phyloP scores from a whole-genome alignment of 2,888 invertebrate genomes.

The Drosophila paucipuncta region DNA sequence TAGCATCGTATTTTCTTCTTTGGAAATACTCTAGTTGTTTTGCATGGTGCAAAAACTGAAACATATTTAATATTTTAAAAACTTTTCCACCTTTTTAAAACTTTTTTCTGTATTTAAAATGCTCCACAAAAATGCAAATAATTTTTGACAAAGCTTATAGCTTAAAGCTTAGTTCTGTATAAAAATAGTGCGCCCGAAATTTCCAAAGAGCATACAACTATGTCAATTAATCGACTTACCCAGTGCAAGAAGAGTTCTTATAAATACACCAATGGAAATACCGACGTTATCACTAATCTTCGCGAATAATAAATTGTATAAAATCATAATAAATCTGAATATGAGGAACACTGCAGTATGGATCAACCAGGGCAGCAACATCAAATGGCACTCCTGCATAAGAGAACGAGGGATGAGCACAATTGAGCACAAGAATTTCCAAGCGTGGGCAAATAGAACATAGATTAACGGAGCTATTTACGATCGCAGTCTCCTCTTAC shows the following conservation, averaged over 20 bases:
- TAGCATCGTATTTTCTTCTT: background rate
- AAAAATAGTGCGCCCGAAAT: background rate
- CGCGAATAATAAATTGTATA: too few relatives aligned
- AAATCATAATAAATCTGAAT: accelerated
- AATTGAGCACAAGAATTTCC: background rate
- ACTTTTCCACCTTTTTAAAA: background rate
- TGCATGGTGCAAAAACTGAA: background rate
- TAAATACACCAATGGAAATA: too few relatives aligned
- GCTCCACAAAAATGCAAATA: background rate
- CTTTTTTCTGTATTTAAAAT: background rate
- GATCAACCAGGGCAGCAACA: background rate
- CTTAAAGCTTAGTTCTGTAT: background rate
- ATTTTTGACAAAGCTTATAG: background rate
- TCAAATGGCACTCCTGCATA: background rate
- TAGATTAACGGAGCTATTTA: background rate
- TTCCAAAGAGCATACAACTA: background rate
- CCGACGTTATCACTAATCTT: accelerated
- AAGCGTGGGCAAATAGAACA: background rate
- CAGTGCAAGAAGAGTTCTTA: accelerated
- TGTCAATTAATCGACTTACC: background rate
- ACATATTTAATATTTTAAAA: background rate
- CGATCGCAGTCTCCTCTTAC: background rate
- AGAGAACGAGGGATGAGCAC: background rate
- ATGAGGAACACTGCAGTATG: accelerated
- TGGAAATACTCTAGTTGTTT: background rate